Conservation (phyloP, 2,113 vertebrate species). For the Syrrhaptes paradoxus region DNA sequence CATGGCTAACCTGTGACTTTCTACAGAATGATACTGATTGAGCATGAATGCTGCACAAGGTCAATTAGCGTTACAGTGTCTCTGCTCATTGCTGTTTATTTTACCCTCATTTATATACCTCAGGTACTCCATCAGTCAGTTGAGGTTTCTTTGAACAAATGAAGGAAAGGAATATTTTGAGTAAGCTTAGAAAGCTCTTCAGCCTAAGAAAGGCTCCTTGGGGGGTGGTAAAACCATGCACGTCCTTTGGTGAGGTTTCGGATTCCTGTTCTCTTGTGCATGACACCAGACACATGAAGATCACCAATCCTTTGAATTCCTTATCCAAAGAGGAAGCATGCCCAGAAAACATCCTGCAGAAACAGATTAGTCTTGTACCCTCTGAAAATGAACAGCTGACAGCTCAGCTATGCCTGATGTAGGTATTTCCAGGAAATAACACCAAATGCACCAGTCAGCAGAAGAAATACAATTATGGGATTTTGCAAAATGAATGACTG, state of each 20-base stretch:
- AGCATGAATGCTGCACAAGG: not conserved
- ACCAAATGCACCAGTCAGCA: not conserved
- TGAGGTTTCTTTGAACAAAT: not conserved
- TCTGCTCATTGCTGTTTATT: not conserved
- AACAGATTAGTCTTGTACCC: not conserved
- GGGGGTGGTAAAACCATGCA: not conserved
- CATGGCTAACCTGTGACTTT: not conserved
- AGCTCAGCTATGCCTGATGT: not conserved
- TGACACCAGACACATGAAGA: not conserved
- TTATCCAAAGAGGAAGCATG: not conserved
- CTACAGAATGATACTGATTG: not conserved
- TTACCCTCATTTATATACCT: not conserved
- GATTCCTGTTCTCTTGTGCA: not conserved
- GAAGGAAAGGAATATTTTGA: not conserved
- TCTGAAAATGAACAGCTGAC: not conserved
- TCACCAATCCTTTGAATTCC: not conserved
- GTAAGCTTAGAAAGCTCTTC: not conserved
- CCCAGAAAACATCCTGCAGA: not conserved
- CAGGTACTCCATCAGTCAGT: not conserved
- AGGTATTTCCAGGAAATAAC: not conserved
- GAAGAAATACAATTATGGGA: not conserved
- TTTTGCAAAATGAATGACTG: not conserved
- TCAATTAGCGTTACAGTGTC: not conserved
- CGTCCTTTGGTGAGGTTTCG: not conserved
- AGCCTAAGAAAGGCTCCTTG: not conserved